Percentiles rank a stretch among this genome's conserved stretches.
Conservation (phyloP, 2,888 invertebrate genomes). For the Callyntrura guangdongensis region DNA sequence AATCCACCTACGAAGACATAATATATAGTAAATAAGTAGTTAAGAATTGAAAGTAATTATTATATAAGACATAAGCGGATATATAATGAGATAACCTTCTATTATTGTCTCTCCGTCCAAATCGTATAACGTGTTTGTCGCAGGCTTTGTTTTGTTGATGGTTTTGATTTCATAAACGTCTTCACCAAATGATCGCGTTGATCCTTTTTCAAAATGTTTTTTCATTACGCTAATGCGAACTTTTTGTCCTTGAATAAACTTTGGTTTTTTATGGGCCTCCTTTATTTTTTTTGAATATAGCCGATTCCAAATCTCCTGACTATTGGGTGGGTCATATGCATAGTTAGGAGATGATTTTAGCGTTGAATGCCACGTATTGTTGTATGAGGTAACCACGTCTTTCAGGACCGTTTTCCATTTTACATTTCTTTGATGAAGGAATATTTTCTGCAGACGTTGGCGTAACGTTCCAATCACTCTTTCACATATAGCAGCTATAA, state of each 20-base stretch:
- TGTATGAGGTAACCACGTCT: neutral
- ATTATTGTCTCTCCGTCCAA: neutral
- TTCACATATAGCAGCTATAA: constrained; percentile 3
- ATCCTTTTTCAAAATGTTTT: constrained; percentile 11
- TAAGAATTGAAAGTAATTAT: too few species aligned
- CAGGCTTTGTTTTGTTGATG: neutral
- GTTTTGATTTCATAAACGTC: neutral
- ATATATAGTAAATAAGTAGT: too few species aligned
- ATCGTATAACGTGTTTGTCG: neutral
- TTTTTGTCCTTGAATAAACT: neutral
- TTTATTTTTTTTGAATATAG: neutral
- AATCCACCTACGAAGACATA: constrained; percentile 14
- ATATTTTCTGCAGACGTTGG: neutral
- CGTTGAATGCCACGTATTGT: neutral
- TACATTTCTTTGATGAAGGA: neutral
- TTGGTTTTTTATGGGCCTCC: neutral
- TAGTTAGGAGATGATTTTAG: neutral
- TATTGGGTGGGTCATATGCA: neutral
- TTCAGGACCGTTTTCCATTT: neutral
- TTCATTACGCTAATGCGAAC: neutral
- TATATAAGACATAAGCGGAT: too few species aligned
- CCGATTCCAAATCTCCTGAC: neutral
- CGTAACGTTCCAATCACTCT: neutral
- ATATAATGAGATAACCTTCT: neutral
- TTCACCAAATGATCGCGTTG: neutral